Base-by-base conservation (phyloP, 1,140 invertebrate species). In the Lutraria rhynchaena region DNA sequence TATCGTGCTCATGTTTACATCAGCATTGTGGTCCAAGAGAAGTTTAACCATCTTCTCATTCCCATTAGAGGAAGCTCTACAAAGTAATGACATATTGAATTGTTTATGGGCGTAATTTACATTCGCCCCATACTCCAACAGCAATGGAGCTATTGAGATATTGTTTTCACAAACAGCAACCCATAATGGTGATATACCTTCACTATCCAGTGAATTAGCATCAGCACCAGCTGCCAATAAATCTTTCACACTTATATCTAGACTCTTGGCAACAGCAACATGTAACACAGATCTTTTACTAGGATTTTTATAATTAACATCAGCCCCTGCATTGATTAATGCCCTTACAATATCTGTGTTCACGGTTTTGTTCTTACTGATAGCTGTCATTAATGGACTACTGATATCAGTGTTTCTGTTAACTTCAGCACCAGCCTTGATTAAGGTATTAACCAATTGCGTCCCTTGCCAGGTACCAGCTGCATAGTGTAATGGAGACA, bases 381-480 rank as follows among this genome's bases (percentile, higher is more conserved):
- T 60, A 49, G 82, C 83, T 24, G 81, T 82, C 35, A 87, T 78
- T 22, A 88, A 58, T 1, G 86, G 86, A 55, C 74, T 86, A 33
- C 55, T 81, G 11, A 58, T 71, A 46, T 86, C 80, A 5, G 76
- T 70, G 24, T 82, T 63, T 29, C 70, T 77, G 73, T 87, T 88
- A 17, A 88, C 87, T 29, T 88, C 57, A n/a, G 85, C 87, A 33
- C 87, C 86, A 51, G 76, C 73, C n/a, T 73, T 71, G 4, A 87
- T 46, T 17, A 88, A 71, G 37, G 83, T 58, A 35, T 83, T 55
- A 5, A 75, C 57, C n/a, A 87, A 33, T 11, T 33, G 27, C 27
- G 58, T 69, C 61, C 83, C 35, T 31, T 69, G 76, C 65, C 81
- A 84, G 44, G 83, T 86, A 15, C 71, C 70, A 13, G 84, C 85